Conservation (phyloP, 2,797 vertebrate genomes). For the Siniperca undulata region DNA sequence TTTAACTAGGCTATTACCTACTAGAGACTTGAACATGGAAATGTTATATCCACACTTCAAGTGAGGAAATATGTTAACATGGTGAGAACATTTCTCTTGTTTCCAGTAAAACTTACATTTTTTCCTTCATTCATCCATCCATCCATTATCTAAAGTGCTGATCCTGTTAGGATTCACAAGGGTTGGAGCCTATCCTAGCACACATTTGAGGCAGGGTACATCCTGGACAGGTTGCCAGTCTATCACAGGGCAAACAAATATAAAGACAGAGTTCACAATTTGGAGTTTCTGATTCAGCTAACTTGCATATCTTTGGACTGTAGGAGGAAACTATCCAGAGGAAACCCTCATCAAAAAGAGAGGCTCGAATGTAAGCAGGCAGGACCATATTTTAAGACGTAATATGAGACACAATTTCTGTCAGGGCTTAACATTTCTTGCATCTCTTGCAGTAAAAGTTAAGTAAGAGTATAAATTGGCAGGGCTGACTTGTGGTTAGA, state of each 20-base stretch:
- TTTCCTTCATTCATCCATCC: not conserved
- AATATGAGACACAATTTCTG: constrained; percentile 5
- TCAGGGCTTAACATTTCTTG: constrained; percentile 17
- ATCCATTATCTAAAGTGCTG: not conserved
- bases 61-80: not conserved
- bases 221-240: not conserved
- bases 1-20: not conserved
- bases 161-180: not conserved
- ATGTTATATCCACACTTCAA: too few species aligned
- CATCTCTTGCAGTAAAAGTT: constrained; percentile 17
- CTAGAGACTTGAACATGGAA: not conserved
- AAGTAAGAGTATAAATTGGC: constrained; percentile 35
- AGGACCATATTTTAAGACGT: not conserved
- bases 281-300: not conserved
- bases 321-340: not conserved
- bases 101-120: not conserved
- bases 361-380: not conserved
- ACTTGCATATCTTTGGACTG: not conserved
- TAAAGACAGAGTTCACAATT: not conserved
- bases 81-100: not conserved
- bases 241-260: not conserved
- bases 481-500: constrained; percentile 35
- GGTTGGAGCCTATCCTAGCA: not conserved
- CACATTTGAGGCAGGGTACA: not conserved
- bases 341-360: not conserved